phyloP scores from a whole-genome alignment of 2,888 invertebrate species.

The Ceramica pisi region DNA sequence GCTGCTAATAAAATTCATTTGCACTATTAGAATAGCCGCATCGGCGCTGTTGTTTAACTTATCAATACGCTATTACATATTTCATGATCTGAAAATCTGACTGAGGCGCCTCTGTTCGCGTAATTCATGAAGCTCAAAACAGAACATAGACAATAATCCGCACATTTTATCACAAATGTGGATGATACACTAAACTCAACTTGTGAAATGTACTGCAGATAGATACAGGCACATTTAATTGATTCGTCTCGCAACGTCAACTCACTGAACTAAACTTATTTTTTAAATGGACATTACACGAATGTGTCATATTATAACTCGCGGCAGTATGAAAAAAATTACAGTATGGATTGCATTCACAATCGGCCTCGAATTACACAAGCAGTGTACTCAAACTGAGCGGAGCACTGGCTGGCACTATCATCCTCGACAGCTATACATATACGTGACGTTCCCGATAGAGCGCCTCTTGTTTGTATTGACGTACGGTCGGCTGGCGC shows the following conservation, averaged over 20 bases:
- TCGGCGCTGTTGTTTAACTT: conserved; percentile 19
- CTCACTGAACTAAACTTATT: conserved; percentile 76
- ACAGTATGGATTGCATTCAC: conserved; percentile 80
- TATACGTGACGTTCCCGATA: conserved; percentile 79
- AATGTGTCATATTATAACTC: conserved; percentile 80
- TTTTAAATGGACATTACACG: conserved; percentile 72
- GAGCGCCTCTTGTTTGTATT: conserved; percentile 87
- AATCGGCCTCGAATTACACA: conserved; percentile 84
- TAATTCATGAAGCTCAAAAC: conserved; percentile 62
- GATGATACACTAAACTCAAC: conserved; percentile 74
- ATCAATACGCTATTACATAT: conserved; percentile 31
- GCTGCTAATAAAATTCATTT: conserved; percentile 70
- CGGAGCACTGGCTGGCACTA: conserved; percentile 83
- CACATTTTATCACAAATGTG: conserved; percentile 77
- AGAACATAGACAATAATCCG: conserved; percentile 70
- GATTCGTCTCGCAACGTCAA: conserved; percentile 70
- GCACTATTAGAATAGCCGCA: conserved; percentile 45
- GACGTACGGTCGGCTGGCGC: conserved; percentile 86
- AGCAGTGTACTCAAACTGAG: conserved; percentile 84
- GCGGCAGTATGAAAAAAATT: conserved; percentile 76
- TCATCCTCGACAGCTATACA: conserved; percentile 80
- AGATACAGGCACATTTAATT: conserved; percentile 74
- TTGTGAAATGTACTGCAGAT: conserved; percentile 76
- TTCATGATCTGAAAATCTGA: conserved; percentile 40
- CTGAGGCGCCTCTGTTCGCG: conserved; percentile 24